Percentiles rank a stretch among this genome's conserved stretches.
These are phyloP conservation scores for Volucella inanis DNA, from an alignment of 2,888 invertebrate species.

Conservation along the genomic window DNA sequence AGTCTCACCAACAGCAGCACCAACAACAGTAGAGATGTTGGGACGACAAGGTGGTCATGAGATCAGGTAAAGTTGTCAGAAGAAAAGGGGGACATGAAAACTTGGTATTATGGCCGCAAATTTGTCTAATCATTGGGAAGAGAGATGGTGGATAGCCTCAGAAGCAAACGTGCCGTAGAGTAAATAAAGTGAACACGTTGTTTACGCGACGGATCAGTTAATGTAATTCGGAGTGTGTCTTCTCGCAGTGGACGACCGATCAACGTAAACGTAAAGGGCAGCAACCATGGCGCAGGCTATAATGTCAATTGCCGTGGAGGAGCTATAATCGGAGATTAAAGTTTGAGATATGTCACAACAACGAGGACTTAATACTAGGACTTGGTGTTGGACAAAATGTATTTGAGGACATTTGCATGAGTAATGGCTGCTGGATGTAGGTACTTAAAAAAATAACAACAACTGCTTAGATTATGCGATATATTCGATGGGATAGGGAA, in stretches of 20 bases:
- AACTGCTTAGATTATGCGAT: constrained; percentile 11
- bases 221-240: constrained; percentile 73
- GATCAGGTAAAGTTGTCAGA: background rate
- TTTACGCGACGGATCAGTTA: constrained; percentile 75
- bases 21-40: too few species aligned
- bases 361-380: constrained; percentile 72
- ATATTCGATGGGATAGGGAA: too few species aligned
- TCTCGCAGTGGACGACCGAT: constrained; percentile 17
- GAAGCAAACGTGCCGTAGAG: constrained; percentile 69
- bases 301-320: constrained; percentile 72
- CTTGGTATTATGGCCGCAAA: constrained; percentile 71
- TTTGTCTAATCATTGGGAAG: constrained; percentile 74
- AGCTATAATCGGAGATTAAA: constrained; percentile 74
- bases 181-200: constrained; percentile 74
- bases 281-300: constrained; percentile 49
- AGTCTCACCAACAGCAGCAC: background rate
- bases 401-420: constrained; percentile 73
- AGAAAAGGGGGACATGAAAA: constrained; percentile 10
- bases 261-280: constrained; percentile 44
- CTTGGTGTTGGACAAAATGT: constrained; percentile 62
- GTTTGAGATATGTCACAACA: constrained; percentile 75
- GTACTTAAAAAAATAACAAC: constrained; percentile 27
- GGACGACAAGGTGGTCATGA: too few species aligned
- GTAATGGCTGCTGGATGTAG: constrained; percentile 64
- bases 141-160: constrained; percentile 70